phyloP scores from a whole-genome alignment of 2,888 invertebrate genomes.

The Agonopterix subpropinquella region DNA sequence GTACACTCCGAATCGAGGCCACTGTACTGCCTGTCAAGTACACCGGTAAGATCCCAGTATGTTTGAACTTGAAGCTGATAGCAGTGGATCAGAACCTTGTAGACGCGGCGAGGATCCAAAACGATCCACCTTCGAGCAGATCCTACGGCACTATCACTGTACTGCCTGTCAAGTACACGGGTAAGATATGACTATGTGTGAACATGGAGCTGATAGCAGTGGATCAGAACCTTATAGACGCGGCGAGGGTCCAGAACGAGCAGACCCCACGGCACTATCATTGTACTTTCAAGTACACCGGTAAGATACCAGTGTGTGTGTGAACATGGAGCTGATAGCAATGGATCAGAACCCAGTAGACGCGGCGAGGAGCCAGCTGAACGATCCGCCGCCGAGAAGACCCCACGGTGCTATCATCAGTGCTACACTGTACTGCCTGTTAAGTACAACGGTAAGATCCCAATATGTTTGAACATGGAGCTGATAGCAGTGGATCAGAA shows the following conservation, averaged over 20 bases:
- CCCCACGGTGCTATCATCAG: no score
- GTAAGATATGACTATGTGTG: slow-evolving; percentile 31
- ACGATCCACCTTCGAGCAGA: no score
- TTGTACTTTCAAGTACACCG: slow-evolving; percentile 11
- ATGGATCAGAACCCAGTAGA: no score
- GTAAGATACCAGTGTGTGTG: no score
- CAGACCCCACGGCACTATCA: slow-evolving; percentile 66
- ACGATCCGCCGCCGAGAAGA: no score
- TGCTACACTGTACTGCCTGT: no score
- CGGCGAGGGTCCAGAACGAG: slow-evolving; percentile 5
- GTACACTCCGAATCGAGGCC: no score
- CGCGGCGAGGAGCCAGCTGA: no score
- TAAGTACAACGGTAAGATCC: no score
- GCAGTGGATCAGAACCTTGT: slow-evolving; percentile 82
- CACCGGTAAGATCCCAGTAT: slow-evolving; percentile 59
- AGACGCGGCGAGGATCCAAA: slow-evolving; percentile 81
- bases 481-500: slow-evolving; percentile 81
- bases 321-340: no score
- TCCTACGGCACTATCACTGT: slow-evolving; percentile 70
- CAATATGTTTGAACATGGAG: slow-evolving; percentile 70
- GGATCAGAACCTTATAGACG: no score
- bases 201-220: no score
- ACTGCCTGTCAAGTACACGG: slow-evolving; percentile 79
- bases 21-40: slow-evolving; percentile 71
- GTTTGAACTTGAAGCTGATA: slow-evolving; percentile 78